Conservation (phyloP, 2,113 vertebrate species). For the Microcebus ravelobensis region DNA sequence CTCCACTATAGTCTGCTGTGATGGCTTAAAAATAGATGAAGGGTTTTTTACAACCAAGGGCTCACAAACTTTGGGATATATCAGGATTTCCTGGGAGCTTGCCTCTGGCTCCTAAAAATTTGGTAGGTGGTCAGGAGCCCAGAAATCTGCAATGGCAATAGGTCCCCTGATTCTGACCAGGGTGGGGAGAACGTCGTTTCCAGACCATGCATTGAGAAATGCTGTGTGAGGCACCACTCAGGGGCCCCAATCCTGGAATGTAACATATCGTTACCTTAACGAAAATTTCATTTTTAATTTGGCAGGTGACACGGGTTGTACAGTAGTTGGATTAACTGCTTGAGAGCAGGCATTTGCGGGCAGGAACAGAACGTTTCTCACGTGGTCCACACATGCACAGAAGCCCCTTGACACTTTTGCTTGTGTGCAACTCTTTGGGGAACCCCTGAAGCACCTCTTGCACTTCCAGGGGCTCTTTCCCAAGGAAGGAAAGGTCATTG, state of each 20-base stretch:
- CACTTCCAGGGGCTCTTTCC: neutral
- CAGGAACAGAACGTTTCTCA: neutral
- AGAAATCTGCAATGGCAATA: neutral
- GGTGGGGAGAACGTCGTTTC: rapidly evolving
- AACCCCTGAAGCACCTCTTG: too few relatives aligned
- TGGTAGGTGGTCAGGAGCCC: neutral
- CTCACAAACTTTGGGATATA: neutral
- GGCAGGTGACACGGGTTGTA: too few relatives aligned
- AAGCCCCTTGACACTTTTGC: neutral
- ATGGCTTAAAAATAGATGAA: neutral
- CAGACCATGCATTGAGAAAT: neutral
- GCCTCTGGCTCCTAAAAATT: neutral
- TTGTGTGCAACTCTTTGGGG: neutral
- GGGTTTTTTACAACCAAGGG: neutral
- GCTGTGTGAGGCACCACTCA: neutral
- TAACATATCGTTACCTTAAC: neutral
- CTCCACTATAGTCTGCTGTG: neutral
- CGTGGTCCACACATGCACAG: too few relatives aligned
- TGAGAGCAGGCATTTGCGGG: rapidly evolving
- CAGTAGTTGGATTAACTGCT: neutral
- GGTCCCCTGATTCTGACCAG: neutral
- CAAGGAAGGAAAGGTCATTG: neutral
- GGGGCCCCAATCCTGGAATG: neutral
- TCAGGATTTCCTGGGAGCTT: neutral
- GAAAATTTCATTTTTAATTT: neutral